Base-by-base conservation (phyloP, 2,888 invertebrate species). In the Caenorhabditis parvicauda region DNA sequence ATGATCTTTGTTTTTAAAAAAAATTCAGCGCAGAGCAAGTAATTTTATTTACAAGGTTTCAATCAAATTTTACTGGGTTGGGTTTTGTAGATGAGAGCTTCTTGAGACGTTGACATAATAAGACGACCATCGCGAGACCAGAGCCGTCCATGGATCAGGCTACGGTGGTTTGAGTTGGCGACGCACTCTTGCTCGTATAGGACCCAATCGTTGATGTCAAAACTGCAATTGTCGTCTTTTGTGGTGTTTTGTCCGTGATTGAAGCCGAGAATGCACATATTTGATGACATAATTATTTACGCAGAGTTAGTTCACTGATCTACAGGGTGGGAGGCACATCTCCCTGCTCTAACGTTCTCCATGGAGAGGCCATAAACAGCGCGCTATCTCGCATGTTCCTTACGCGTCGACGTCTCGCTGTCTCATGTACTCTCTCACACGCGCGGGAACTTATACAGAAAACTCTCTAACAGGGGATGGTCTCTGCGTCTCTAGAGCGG, bases 141-240 rank as follows among this genome's bases (percentile, higher is more conserved):
- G 24, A 67, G 45, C 22, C 53, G 28, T n/a, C 73, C 74, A 50
- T 75, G 71, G 9, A 74, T 64, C 28, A 75, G 43, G 14, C 70
- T 70, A 28, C 72, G 60, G 45, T 70, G 69, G 19, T 65, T 63
- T 14, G 69, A 65, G 29, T 75, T 70, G 25, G 67, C 64, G 1
- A 73, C 64, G 39, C 74, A 75, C 41, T 74, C 70, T 43, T 70
- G 70, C 48, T 75, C 75, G 46, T 72, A 75, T 1, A 75, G 62
- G 6, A 75, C 54, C 70, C 69, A 75, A 42, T 75, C 75, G 48
- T 74, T 73, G 24, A 72, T 67, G 52, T 74, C 70, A 59, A 75
- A 75, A 19, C 71, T 70, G 55, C 17, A 61, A 39, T 12, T 12
- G 29, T 3, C 38, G 27, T 24, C 4, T 24, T 32, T 17, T 12